These are phyloP conservation scores for Archips xylosteana DNA, from an alignment of 2,888 invertebrate genomes.

Conservation along the genomic window DNA sequence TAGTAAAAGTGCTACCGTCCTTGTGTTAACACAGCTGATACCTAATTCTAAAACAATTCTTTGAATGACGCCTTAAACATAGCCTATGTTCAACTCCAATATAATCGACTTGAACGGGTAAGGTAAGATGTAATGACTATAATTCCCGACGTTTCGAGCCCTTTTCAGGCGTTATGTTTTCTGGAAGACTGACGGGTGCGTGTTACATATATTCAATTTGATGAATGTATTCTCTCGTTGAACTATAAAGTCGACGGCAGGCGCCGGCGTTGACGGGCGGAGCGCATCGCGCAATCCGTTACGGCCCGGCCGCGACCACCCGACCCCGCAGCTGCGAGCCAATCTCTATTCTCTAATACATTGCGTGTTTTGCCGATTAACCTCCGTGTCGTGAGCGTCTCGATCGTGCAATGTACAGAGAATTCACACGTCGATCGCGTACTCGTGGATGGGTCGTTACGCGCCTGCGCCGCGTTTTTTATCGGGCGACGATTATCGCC, in stretches of 20 bases:
- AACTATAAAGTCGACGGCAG: slow-evolving; percentile 38
- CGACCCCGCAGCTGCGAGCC: background rate
- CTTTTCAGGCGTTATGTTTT: background rate
- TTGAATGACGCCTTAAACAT: background rate
- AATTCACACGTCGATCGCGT: background rate
- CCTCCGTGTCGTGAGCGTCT: background rate
- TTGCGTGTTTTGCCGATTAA: background rate
- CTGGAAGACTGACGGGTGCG: background rate
- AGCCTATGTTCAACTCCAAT: background rate
- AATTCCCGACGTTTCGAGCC: too few species aligned
- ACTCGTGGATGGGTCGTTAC: slow-evolving; percentile 53
- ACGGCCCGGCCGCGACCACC: slow-evolving; percentile 48
- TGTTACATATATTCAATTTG: background rate
- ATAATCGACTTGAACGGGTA: background rate
- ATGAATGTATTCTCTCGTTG: background rate
- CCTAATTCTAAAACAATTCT: background rate
- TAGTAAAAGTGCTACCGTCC: too few species aligned
- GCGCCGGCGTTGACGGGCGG: slow-evolving; percentile 67
- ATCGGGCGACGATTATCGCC: slow-evolving; percentile 72
- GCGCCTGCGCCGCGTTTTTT: slow-evolving; percentile 70
- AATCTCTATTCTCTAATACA: background rate
- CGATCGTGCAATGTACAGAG: background rate
- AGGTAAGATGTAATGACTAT: too few species aligned
- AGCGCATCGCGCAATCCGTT: slow-evolving; percentile 66
- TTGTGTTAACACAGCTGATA: too few species aligned